These are phyloP conservation scores for Athripsodes cinereus DNA, from an alignment of 2,888 invertebrate genomes.

Conservation along the genomic window DNA sequence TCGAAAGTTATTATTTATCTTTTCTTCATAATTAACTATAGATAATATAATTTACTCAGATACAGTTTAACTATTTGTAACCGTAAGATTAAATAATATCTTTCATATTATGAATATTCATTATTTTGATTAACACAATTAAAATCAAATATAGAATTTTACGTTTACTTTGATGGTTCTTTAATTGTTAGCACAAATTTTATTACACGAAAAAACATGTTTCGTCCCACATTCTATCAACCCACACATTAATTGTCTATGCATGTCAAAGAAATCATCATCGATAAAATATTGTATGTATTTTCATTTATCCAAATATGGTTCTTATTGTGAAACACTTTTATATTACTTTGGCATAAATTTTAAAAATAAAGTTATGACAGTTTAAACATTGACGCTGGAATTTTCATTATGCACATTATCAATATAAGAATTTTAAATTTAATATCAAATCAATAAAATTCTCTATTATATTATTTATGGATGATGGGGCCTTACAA, in stretches of 20 bases:
- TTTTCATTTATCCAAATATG: background rate
- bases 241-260: background rate
- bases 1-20: too few species aligned
- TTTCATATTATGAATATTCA: slow-evolving; percentile 19
- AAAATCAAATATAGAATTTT: slow-evolving; percentile 17
- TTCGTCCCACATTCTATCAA: background rate
- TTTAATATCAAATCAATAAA: too few species aligned
- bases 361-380: background rate
- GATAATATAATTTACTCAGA: too few species aligned
- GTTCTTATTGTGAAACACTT: background rate
- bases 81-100: too few species aligned
- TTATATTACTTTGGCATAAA: background rate
- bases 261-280: slow-evolving; percentile 1
- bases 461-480: too few species aligned
- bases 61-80: too few species aligned
- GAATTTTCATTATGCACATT: background rate
- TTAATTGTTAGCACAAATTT: slow-evolving; percentile 20
- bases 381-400: too few species aligned
- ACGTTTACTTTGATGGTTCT: slow-evolving; percentile 6
- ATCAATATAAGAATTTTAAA: too few species aligned
- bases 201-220: slow-evolving; percentile 4
- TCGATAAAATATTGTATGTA: too few species aligned
- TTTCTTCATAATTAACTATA: too few species aligned
- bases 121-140: slow-evolving; percentile 9
- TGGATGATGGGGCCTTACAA: too few species aligned